Evolutionary conservation across 2,888 invertebrate species (phyloP).

Genomic region (Alitta virens): DNA sequence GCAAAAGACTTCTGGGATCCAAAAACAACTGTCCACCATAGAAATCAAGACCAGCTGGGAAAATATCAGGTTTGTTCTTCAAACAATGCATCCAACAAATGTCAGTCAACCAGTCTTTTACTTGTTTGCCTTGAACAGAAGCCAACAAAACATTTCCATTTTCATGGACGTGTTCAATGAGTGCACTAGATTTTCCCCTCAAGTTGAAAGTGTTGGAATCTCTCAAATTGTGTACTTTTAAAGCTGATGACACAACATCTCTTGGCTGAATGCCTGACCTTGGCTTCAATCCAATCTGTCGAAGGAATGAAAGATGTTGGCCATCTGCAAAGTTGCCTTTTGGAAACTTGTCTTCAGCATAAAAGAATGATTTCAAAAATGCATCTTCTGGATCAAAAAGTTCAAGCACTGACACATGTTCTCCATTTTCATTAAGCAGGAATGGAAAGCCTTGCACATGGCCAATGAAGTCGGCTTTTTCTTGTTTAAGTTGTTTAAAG

Average conservation of each 20-base stretch:
- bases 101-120: too few relatives aligned
- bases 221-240: background rate
- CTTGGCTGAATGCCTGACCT: conserved; percentile 18
- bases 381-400: conserved; percentile 31
- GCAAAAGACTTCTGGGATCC: too few relatives aligned
- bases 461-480: background rate
- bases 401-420: conserved; percentile 15
- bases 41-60: background rate
- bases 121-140: too few relatives aligned
- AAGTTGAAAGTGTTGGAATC: too few relatives aligned
- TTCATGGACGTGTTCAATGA: too few relatives aligned
- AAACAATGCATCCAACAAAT: too few relatives aligned
- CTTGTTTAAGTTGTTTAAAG: background rate
- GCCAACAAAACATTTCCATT: too few relatives aligned
- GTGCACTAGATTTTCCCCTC: too few relatives aligned
- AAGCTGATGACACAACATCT: conserved; percentile 28
- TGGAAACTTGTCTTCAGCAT: conserved; percentile 30
- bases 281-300: conserved; percentile 30
- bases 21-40: too few relatives aligned
- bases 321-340: conserved; percentile 12
- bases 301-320: conserved; percentile 21
- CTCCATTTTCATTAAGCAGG: conserved; percentile 16
- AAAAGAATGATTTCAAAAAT: conserved; percentile 23
- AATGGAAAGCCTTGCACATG: conserved; percentile 23
- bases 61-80: background rate